A percentile compares a stretch with the other conserved stretches of the same genome.
phyloP scores from a whole-genome alignment of 2,797 vertebrate species.

The Notoglanidium macrostoma region DNA sequence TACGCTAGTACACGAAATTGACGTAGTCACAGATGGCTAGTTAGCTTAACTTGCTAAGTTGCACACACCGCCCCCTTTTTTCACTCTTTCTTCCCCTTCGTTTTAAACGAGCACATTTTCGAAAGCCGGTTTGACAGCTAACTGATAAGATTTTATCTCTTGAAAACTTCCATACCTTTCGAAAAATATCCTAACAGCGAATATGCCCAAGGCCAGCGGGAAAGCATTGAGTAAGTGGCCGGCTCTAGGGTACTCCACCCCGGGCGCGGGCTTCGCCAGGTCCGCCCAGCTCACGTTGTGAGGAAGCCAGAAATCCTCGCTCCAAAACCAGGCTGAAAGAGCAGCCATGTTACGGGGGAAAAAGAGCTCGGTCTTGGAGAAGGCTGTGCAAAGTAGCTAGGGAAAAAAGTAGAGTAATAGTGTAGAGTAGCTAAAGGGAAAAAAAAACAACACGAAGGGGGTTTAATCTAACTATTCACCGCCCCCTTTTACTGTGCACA shows the following conservation, averaged over 20 bases:
- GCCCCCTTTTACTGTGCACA: slow-evolving; percentile 35
- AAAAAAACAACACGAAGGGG: background rate
- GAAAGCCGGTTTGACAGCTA: background rate
- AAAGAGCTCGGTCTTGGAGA: slow-evolving; percentile 27
- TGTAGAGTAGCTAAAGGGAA: slow-evolving; percentile 20
- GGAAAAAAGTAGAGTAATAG: too few relatives aligned
- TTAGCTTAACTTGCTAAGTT: background rate
- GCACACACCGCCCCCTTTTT: background rate
- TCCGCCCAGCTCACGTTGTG: slow-evolving; percentile 96
- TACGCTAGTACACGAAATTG: background rate
- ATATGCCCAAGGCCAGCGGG: slow-evolving; percentile 86
- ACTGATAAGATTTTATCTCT: background rate
- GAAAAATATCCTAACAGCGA: slow-evolving; percentile 86
- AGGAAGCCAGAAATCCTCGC: slow-evolving; percentile 94
- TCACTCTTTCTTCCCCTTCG: background rate
- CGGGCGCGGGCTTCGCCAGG: slow-evolving; percentile 78
- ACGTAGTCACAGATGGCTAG: background rate
- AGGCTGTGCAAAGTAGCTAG: slow-evolving; percentile 58
- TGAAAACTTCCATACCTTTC: slow-evolving; percentile 80
- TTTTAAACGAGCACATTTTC: background rate
- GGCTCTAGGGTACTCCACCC: slow-evolving; percentile 83
- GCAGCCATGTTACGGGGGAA: slow-evolving; percentile 71
- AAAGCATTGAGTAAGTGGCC: slow-evolving; percentile 83
- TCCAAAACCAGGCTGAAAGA: slow-evolving; percentile 94
- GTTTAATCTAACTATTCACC: slow-evolving; percentile 27